Conservation (phyloP, 2,113 vertebrate species). For the Seriola quinqueradiata region DNA sequence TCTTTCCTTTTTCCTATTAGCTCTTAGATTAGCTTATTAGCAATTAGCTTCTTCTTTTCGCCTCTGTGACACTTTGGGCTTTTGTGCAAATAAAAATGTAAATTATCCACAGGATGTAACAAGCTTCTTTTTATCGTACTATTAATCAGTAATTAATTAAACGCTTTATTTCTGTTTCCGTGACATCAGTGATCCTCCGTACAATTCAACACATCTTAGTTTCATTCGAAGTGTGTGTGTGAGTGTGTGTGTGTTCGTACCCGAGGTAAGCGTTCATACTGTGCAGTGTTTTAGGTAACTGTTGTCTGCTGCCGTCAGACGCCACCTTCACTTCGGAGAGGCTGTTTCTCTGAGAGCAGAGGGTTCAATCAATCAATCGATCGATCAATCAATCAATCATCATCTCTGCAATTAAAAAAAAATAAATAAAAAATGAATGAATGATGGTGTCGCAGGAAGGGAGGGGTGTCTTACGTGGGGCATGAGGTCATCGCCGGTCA, state of each 20-base stretch:
- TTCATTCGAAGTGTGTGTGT: background rate
- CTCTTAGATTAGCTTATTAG: too few relatives aligned
- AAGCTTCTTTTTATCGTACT: too few relatives aligned
- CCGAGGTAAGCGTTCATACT: slow-evolving; percentile 92
- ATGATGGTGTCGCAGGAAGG: background rate
- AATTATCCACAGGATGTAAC: too few relatives aligned
- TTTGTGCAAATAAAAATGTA: too few relatives aligned
- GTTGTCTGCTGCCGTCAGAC: slow-evolving; percentile 72
- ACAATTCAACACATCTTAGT: too few relatives aligned
- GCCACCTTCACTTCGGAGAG: slow-evolving; percentile 81
- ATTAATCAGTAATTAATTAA: too few relatives aligned
- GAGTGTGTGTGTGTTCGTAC: slow-evolving; percentile 69
- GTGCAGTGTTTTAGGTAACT: slow-evolving; percentile 85
- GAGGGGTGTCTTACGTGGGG: slow-evolving; percentile 76
- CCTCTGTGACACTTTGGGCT: too few relatives aligned
- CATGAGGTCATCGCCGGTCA: slow-evolving; percentile 92
- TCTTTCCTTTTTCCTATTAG: too few relatives aligned
- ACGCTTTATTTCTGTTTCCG: too few relatives aligned
- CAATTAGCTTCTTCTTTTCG: too few relatives aligned
- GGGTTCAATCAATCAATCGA: background rate
- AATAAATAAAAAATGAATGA: background rate
- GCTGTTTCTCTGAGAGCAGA: slow-evolving; percentile 79
- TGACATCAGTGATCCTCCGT: too few relatives aligned
- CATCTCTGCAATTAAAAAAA: background rate
- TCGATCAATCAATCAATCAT: too few relatives aligned